Evolutionary conservation across 2,888 invertebrate genomes (phyloP), one percentile per base, ranked within the genome.

Genomic region (Corythucha ciliata): DNA sequence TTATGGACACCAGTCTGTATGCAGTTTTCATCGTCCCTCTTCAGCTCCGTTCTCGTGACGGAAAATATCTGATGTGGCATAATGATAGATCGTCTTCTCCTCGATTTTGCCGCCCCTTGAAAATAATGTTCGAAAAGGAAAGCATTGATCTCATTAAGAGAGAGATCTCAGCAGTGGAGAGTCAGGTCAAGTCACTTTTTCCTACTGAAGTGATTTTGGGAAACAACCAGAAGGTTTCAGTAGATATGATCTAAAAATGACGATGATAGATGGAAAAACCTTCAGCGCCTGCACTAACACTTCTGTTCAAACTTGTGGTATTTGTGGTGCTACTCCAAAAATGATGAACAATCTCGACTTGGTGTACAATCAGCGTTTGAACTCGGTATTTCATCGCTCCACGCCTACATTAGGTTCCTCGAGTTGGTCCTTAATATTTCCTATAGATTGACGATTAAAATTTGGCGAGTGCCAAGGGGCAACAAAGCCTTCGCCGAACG

Each of bases 311-410:
- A 48, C 34, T 6, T 48, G 37, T 27, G 48, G 27, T 5, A 37
- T 47, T 24, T 20, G 34, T 47, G 25, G 36, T 8, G 33, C 33
- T 10, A 47, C 47, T 12, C 24, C 24, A 5, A 34, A 10, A 32
- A 26, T n/a, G 8, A 33, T 33, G 4, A 65, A 63, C 58, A 58
- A 63, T 34, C 65, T 66, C 48, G 8, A 4, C 14, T 33, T 33
- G 42, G 26, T 14, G 6, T 3, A 21, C 8, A 27, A 24, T 26
- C 5, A 10, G 6, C 26, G 4, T 4, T 26, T 5, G 42, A 16
- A 24, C 26, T 29, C 14, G 26, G 42, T 6, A 33, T 42, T 42
- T 42, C 26, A 6, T 14, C 42, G 3, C 25, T 42, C n/a, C 42
- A 42, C 26, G 42, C 42, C 27, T 26, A 42, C 8, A 42, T 42